Evolutionary conservation across 2,888 invertebrate genomes (phyloP), one percentile per base, ranked within the genome.

Genomic region (Candidula unifasciata): DNA sequence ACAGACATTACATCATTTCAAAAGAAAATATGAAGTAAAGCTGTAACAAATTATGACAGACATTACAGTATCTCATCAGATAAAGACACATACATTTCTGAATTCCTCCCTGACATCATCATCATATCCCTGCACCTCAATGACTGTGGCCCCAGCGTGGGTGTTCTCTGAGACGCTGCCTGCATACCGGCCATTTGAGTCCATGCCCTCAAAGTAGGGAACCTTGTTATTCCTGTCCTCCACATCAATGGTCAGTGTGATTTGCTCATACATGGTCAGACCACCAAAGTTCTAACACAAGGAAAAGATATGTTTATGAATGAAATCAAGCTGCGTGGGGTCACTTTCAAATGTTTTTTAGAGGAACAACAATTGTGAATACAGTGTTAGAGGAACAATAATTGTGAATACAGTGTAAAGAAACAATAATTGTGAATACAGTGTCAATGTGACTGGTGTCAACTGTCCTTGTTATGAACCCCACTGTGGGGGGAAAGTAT

Each of bases 201-300:
- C 91, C 64, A 92, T 88, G 16, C 93, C 93, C 94, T 99, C 97
- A 95, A 99, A 99, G 94, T 98, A 97, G 0, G 99, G 98, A 0
- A 97, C 97, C 94, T 99, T 99, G 93, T 99, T 99, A 94, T 99
- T 99, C 86, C 98, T 97, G 94, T 99, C 99, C 93, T 97, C 97
- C 88, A 99, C 97, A 94, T 97, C 97, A 93, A 99, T 97, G 89
- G 98, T 97, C 80, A 98, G 97, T 80, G 98, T 96, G 24, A 93
- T 92, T 80, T 92, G 92, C 64, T 90, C 90, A 78, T 91, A 91
- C 78, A 92, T 87, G 10, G 90, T 89, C 18, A 91, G 90, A n/a
- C 90, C 88, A 3, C 91, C 92, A 87, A 92, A 91, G 85, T 93
- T 93, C 93, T 93, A 89, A 18, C 21, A 74, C 6, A 2, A 52